phyloP scores from a whole-genome alignment of 2,797 vertebrate species.

The Rhinichthys osculus region DNA sequence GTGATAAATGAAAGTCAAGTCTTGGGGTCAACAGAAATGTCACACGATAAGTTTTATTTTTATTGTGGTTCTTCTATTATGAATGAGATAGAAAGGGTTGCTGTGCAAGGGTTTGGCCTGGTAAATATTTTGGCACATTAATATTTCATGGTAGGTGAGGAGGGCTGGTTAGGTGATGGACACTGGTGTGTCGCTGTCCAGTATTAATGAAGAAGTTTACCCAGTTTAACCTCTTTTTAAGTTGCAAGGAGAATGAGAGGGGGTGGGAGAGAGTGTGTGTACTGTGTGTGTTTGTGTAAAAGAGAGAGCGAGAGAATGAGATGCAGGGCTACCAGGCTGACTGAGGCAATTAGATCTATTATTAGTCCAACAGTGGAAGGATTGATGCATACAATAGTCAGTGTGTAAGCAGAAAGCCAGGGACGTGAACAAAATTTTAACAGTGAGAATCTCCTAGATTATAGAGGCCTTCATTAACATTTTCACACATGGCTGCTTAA shows the following conservation, averaged over 20 bases:
- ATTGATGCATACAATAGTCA: slow-evolving; percentile 86
- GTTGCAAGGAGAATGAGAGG: slow-evolving; percentile 49
- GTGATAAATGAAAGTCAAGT: slow-evolving; percentile 54
- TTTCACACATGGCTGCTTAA: slow-evolving; percentile 96
- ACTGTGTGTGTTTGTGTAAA: slow-evolving; percentile 72
- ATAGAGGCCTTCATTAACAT: slow-evolving; percentile 97
- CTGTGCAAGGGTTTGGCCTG: slow-evolving; percentile 64
- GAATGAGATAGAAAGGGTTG: slow-evolving; percentile 67
- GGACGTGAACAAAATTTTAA: slow-evolving; percentile 91
- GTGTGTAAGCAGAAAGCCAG: slow-evolving; percentile 83
- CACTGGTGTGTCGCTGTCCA: slow-evolving; percentile 64
- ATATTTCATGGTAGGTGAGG: slow-evolving; percentile 75
- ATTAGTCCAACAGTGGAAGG: slow-evolving; percentile 85
- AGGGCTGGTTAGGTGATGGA: slow-evolving; percentile 71
- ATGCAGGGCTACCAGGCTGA: slow-evolving; percentile 80
- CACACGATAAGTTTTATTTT: slow-evolving; percentile 65
- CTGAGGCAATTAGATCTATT: slow-evolving; percentile 86
- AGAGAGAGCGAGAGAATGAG: slow-evolving; percentile 48
- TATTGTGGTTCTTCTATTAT: slow-evolving; percentile 74
- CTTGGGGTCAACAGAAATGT: slow-evolving; percentile 71
- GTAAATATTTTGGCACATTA: slow-evolving; percentile 79
- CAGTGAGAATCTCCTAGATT: slow-evolving; percentile 88
- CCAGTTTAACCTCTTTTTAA: slow-evolving; percentile 30
- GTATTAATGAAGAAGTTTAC: slow-evolving; percentile 57
- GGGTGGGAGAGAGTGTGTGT: slow-evolving; percentile 70